Evolutionary conservation across 2,888 invertebrate genomes (phyloP).

Genomic region (Liopterus haemorrhoidalis): DNA sequence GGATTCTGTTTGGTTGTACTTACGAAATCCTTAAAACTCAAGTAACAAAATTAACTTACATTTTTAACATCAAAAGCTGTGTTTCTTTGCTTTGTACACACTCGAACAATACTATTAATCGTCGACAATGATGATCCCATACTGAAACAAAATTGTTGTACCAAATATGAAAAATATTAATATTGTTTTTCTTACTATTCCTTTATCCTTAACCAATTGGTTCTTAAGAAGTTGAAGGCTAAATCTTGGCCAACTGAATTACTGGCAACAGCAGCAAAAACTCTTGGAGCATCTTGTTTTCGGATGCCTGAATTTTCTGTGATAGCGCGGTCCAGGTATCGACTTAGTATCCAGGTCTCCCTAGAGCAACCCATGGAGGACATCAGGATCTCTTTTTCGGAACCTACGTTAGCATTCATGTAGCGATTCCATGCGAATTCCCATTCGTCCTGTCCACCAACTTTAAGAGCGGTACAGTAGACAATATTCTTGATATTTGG

Average conservation of each 20-base stretch:
- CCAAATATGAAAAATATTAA: slow-evolving; percentile 1
- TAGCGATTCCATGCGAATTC: slow-evolving; percentile 81
- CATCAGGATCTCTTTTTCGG: slow-evolving; percentile 73
- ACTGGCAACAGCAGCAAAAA: slow-evolving; percentile 69
- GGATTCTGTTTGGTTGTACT: not conserved
- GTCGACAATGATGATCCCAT: slow-evolving; percentile 66
- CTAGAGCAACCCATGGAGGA: slow-evolving; percentile 75
- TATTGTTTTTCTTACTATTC: slow-evolving; percentile 58
- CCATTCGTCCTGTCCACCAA: slow-evolving; percentile 83
- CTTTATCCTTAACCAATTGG: slow-evolving; percentile 66
- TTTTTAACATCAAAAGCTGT: slow-evolving; percentile 70
- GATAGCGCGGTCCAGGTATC: slow-evolving; percentile 70
- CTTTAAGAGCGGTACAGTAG: slow-evolving; percentile 79
- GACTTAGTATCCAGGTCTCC: slow-evolving; percentile 73
- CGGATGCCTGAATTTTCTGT: slow-evolving; percentile 69
- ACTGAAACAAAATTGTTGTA: slow-evolving; percentile 47
- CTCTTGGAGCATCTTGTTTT: slow-evolving; percentile 73
- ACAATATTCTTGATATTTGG: slow-evolving; percentile 77
- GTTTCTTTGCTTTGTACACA: slow-evolving; percentile 67
- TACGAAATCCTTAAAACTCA: not conserved
- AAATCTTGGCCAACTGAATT: slow-evolving; percentile 77
- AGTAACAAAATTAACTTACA: slow-evolving; percentile 47
- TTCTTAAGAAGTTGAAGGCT: slow-evolving; percentile 70
- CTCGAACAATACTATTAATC: slow-evolving; percentile 64
- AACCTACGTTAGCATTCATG: slow-evolving; percentile 66